Base-by-base conservation (phyloP, 1,140 invertebrate genomes). In the Calliopsis andreniformis region DNA sequence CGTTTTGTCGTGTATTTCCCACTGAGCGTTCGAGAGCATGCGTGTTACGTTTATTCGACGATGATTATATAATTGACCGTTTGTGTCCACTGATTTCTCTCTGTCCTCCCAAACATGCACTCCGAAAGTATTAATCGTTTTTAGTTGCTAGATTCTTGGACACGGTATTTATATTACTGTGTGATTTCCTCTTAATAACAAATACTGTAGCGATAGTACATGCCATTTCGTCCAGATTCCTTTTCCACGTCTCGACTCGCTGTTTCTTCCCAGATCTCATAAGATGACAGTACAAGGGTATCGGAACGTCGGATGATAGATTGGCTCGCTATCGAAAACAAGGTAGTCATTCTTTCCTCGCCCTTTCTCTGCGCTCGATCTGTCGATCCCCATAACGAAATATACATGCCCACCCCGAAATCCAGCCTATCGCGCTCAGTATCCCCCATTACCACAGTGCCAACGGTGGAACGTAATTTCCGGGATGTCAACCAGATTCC, bases 401-500 rank as follows among this genome's bases (percentile, higher is more conserved):
- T 66, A 51, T 58, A 66, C 63, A 56, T 28, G 35, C 47, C 45
- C 53, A 18, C 72, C 59, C 55, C 55, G 73, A 76, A 80, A 80
- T 79, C 63, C 79, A 43, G 75, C 80, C 76, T 79, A 80, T 83
- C 80, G 80, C 62, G 66, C 42, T 66, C 80, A 59, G 43, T 80
- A 82, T 86, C 82, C 63, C 84, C 73, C 84, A 88, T 89, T 90
- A 89, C 87, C 89, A 88, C 88, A 70, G 75, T 64, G 76, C 85
- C 87, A 83, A 86, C 84, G 84, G 84, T 84, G 89, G 89, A 90
- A 92, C 90, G 89, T 91, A 92, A 92, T 91, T 92, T 92, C 91
- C 91, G 90, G 87, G 84, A 79, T 86, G 78, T 87, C 78, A 77
- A 69, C 56, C 28, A 69, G 76, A 58, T 64, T 70, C 71, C 51